phyloP scores from a whole-genome alignment of 2,888 invertebrate species.

The Patella pellucida region DNA sequence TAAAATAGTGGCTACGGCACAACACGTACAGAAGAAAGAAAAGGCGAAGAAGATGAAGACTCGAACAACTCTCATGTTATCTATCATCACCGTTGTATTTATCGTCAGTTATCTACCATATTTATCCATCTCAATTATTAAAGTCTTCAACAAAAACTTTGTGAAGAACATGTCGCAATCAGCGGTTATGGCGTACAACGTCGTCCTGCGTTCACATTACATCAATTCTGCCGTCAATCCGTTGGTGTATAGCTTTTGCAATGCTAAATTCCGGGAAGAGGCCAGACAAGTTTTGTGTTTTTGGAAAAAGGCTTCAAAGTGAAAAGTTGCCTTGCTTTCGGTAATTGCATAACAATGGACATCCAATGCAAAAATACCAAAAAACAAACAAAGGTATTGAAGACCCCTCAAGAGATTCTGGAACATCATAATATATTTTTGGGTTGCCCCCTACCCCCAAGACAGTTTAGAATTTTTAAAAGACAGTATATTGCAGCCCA shows the following conservation, averaged over 20 bases:
- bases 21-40: neutral
- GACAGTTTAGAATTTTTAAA: no score
- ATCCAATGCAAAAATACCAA: no score
- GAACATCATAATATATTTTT: no score
- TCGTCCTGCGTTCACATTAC: conserved; percentile 51
- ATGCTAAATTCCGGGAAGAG: conserved; percentile 43
- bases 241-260: conserved; percentile 51
- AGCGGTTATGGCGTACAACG: conserved; percentile 42
- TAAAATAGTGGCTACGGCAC: neutral
- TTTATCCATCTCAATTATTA: neutral
- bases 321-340: no score
- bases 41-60: neutral
- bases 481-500: no score
- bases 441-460: no score
- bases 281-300: conserved; percentile 30
- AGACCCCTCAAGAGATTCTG: no score
- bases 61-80: neutral
- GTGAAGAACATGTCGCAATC: conserved; percentile 1
- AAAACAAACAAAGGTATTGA: no score
- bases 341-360: no score
- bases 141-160: conserved; percentile 5
- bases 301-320: neutral
- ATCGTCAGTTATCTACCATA: neutral
- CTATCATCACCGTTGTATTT: neutral
- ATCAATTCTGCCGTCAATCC: conserved; percentile 51